Evolutionary conservation across 1,140 invertebrate species (phyloP).

Genomic region (Brachystomella parvula): DNA sequence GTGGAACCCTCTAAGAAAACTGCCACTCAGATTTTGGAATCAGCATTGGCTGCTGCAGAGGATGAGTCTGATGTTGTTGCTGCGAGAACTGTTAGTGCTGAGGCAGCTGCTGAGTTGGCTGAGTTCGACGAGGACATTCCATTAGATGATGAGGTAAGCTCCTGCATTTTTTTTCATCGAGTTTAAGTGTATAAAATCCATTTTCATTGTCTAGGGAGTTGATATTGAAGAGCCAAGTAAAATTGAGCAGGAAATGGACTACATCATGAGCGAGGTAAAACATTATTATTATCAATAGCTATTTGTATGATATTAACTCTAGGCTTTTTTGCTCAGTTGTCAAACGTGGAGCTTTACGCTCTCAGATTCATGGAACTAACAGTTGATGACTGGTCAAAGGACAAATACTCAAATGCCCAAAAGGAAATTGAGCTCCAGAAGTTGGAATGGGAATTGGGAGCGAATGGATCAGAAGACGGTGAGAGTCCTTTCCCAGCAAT

Average conservation of each 20-base stretch:
- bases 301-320: not conserved
- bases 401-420: slow-evolving; percentile 76
- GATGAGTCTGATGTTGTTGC: slow-evolving; percentile 91
- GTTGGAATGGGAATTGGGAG: slow-evolving; percentile 86
- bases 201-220: slow-evolving; percentile 11
- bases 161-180: not conserved
- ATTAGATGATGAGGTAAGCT: slow-evolving; percentile 53
- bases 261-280: slow-evolving; percentile 19
- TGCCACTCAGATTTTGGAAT: slow-evolving; percentile 52
- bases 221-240: slow-evolving; percentile 13
- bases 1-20: slow-evolving; percentile 10
- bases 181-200: too few species aligned
- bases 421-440: slow-evolving; percentile 84
- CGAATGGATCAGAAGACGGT: slow-evolving; percentile 48
- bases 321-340: slow-evolving; percentile 55
- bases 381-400: slow-evolving; percentile 73
- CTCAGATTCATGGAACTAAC: slow-evolving; percentile 81
- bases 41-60: slow-evolving; percentile 79
- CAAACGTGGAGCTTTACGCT: slow-evolving; percentile 85
- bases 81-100: slow-evolving; percentile 78
- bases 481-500: not conserved
- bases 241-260: slow-evolving; percentile 19
- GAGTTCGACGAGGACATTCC: slow-evolving; percentile 96
- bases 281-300: not conserved
- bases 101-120: slow-evolving; percentile 84